Base-by-base conservation (phyloP, 2,888 invertebrate species). In the Leistus spinibarbis region DNA sequence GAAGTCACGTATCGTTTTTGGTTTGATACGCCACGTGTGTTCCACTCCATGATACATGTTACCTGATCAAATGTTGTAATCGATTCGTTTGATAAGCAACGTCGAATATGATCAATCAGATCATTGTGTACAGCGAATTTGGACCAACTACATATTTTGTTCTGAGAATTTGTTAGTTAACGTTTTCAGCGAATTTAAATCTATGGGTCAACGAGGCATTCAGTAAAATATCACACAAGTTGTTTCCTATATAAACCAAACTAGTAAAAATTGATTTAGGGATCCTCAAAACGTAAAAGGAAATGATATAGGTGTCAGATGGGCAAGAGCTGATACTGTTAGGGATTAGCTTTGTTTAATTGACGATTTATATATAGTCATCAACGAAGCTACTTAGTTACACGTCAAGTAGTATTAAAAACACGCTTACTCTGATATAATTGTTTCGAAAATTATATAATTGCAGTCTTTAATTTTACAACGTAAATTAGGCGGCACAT, bases 401-500 rank as follows among this genome's bases (percentile, higher is more conserved):
- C 13, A 60, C 53, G 70, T n/a, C 63, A 53, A 53, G 27, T n/a
- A 19, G 57, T 56, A 72, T 66, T 72, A 60, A 66, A 57, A 73
- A 73, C 73, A 73, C 73, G 67, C 67, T 66, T 66, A 60, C 66
- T 70, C 23, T 17, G 67, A 57, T 56, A 72, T 73, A 67, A 73
- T 73, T 73, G 66, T 67, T 22, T 22, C 60, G 66, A 53, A 73
- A 73, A 73, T 73, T 17, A 73, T 73, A 67, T 73, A 73, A 73
- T 73, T 67, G 73, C 67, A 23, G 63, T 19, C 24, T 73, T 66
- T 56, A 67, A 73, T 73, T 73, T 67, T 67, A 73, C 73, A 67
- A 73, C 67, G 66, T 73, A 73, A 73, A 73, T 73, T 67, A 73
- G 73, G 66, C 73, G 73, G 73, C 62, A 67, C 67, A 67, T 73